These are phyloP conservation scores for Botrylloides violaceus DNA, from an alignment of 23 tunicate genomes.

Conservation along the genomic window DNA sequence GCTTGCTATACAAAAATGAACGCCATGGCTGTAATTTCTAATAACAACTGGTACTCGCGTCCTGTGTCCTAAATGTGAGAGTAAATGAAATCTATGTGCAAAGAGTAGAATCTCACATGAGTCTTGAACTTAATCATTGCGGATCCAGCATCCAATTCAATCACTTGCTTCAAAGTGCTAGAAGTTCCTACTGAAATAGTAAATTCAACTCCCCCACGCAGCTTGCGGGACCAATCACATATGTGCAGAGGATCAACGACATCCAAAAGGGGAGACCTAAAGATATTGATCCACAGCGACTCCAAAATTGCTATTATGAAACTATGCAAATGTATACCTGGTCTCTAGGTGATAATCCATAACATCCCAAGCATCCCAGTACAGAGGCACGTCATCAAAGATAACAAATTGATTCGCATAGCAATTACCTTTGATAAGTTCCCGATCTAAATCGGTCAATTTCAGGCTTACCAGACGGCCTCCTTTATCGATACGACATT, in stretches of 20 bases:
- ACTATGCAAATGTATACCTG: constrained; percentile 14
- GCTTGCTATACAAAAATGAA: too few relatives aligned
- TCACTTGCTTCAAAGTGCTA: constrained; percentile 29
- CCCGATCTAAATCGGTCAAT: not conserved
- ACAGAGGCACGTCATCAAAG: constrained; percentile 62
- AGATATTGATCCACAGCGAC: not conserved
- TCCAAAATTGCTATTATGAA: not conserved
- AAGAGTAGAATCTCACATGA: constrained; percentile 6
- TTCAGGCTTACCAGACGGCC: constrained; percentile 25
- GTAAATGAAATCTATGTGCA: too few relatives aligned
- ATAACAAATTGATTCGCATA: constrained; percentile 39
- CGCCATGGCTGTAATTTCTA: too few relatives aligned
- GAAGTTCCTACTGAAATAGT: constrained; percentile 15
- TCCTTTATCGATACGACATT: constrained; percentile 24
- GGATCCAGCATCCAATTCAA: constrained; percentile 29
- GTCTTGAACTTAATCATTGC: constrained; percentile 32
- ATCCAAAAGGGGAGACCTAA: constrained; percentile 12
- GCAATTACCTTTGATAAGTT: constrained; percentile 10
- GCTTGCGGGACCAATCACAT: not conserved
- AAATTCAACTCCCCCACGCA: constrained; percentile 17
- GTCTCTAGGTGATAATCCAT: constrained; percentile 69
- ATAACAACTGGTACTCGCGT: too few relatives aligned
- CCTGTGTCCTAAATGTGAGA: too few relatives aligned
- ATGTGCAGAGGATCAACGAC: constrained; percentile 20
- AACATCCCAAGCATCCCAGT: constrained; percentile 78